phyloP scores from a whole-genome alignment of 2,888 invertebrate genomes.

The Microdon myrmicae region DNA sequence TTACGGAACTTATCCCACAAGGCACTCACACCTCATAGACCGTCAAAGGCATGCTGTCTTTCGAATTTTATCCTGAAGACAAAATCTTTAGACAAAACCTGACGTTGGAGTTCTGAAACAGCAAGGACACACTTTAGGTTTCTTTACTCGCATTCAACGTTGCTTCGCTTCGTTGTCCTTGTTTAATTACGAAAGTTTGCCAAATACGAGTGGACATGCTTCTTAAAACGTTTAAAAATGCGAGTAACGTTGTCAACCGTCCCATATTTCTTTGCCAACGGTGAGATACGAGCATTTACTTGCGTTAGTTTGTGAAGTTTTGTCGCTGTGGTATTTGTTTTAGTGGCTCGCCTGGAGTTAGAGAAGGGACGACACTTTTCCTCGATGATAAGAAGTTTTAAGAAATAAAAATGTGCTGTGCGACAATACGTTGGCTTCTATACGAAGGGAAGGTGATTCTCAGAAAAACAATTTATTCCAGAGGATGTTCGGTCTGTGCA shows the following conservation, averaged over 20 bases:
- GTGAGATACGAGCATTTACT: conserved; percentile 2
- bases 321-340: conserved; percentile 1
- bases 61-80: conserved; percentile 3
- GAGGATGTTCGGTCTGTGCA: too few relatives aligned
- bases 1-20: conserved; percentile 42
- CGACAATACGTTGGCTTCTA: too few relatives aligned
- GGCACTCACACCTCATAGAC: conserved; percentile 2
- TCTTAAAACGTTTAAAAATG: conserved; percentile 27
- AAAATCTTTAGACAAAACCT: conserved; percentile 1
- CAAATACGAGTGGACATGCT: conserved; percentile 13
- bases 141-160: neutral
- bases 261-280: neutral
- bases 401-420: neutral
- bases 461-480: too few relatives aligned
- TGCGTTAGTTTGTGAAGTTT: too few relatives aligned
- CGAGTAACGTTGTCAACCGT: conserved; percentile 10
- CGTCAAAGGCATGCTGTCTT: conserved; percentile 8
- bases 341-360: too few relatives aligned
- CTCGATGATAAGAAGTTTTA: conserved; percentile 10
- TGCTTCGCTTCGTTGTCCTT: conserved; percentile 5
- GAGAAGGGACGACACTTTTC: conserved; percentile 1
- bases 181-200: conserved; percentile 41
- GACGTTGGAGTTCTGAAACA: neutral
- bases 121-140: conserved; percentile 7
- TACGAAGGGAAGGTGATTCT: too few relatives aligned